Evolutionary conservation across 2,888 invertebrate species (phyloP).

Genomic region (Cephus pygmeus): DNA sequence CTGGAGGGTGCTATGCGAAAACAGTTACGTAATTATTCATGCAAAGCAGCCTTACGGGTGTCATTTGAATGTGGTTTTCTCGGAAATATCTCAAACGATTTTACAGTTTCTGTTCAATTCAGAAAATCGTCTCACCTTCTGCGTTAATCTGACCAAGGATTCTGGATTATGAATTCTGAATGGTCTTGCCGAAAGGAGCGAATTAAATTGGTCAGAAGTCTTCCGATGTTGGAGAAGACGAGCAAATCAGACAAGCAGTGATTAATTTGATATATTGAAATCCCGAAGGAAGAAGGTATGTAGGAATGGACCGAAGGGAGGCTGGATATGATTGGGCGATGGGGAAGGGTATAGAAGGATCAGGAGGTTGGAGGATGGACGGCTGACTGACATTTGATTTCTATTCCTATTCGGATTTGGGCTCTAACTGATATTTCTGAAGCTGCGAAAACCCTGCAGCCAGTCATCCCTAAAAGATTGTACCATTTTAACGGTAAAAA

Average conservation of each 20-base stretch:
- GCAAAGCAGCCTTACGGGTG: neutral
- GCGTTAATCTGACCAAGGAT: neutral
- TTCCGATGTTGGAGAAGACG: neutral
- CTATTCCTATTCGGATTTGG: neutral
- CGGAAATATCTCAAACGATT: neutral
- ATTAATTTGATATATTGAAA: constrained; percentile 2
- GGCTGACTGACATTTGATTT: neutral
- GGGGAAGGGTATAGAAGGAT: neutral
- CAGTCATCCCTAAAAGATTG: neutral
- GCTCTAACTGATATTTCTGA: neutral
- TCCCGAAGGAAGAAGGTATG: neutral
- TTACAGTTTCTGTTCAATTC: neutral
- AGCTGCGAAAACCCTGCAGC: neutral
- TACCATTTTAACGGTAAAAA: neutral
- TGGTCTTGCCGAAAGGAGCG: neutral
- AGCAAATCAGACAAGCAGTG: neutral
- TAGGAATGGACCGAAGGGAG: neutral
- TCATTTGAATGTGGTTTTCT: neutral
- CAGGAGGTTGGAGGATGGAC: neutral
- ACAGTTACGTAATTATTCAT: neutral
- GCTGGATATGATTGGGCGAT: neutral
- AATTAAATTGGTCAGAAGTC: neutral
- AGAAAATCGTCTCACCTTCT: neutral
- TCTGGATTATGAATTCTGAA: neutral
- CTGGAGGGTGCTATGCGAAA: neutral